Conservation (phyloP, 2,113 vertebrate genomes). For the Rostratula benghalensis region DNA sequence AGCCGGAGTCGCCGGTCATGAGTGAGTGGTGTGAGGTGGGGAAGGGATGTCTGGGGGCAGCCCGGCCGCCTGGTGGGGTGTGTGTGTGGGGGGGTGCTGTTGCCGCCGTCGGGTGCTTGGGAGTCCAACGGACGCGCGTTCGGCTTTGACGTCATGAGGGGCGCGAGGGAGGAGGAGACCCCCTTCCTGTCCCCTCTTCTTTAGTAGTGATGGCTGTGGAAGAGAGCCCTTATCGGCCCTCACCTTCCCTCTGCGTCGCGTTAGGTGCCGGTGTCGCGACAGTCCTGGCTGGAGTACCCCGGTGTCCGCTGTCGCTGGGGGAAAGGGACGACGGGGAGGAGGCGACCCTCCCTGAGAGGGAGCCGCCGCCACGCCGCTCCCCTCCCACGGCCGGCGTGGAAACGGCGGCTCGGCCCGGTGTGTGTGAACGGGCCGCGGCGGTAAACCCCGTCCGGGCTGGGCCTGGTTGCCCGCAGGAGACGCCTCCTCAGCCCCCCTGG, state of each 20-base stretch:
- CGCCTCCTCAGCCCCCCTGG: not conserved
- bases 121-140: not conserved
- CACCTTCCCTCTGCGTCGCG: not conserved
- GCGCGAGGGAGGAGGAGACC: not conserved
- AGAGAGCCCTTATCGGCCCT: not conserved
- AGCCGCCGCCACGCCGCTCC: not conserved
- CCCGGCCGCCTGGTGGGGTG: not conserved
- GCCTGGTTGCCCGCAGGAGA: not conserved
- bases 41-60: not conserved
- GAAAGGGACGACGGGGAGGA: too few species aligned
- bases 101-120: too few species aligned
- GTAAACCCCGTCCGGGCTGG: accelerated
- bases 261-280: not conserved
- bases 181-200: too few species aligned
- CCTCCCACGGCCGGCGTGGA: not conserved
- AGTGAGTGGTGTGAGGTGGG: not conserved
- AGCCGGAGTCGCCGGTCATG: not conserved
- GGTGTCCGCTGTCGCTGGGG: not conserved
- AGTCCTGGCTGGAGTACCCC: not conserved
- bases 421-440: not conserved
- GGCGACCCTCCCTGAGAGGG: too few species aligned
- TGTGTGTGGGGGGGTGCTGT: too few species aligned
- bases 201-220: too few species aligned
- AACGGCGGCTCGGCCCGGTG: accelerated
- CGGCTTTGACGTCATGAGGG: not conserved